Conservation (phyloP, 2,888 invertebrate species). For the Norana najaformis region DNA sequence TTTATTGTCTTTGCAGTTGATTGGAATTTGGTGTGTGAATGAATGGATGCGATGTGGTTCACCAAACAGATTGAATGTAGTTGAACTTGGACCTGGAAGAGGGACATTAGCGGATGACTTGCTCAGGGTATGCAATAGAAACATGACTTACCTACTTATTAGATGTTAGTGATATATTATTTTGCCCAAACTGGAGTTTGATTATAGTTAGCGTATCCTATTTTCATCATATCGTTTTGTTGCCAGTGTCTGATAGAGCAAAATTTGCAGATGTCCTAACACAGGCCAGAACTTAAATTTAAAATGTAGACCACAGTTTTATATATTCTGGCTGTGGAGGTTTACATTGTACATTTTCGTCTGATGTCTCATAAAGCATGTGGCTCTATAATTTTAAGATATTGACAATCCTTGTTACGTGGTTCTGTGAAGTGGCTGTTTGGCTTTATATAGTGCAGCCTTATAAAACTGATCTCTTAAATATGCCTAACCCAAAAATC, state of each 20-base stretch:
- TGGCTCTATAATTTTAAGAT: neutral
- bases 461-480: neutral
- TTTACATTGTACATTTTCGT: neutral
- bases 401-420: neutral
- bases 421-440: neutral
- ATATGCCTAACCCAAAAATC: neutral
- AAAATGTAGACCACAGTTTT: neutral
- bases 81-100: conserved; percentile 94
- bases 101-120: conserved; percentile 87
- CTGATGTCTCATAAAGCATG: no score
- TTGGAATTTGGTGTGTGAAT: conserved; percentile 84
- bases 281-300: no score
- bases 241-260: neutral
- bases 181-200: neutral
- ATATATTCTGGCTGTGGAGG: neutral
- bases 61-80: conserved; percentile 79
- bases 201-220: neutral
- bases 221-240: neutral
- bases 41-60: conserved; percentile 78
- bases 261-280: neutral
- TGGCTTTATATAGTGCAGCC: neutral
- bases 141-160: no score
- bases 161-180: neutral
- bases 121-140: conserved; percentile 70
- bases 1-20: conserved; percentile 67